Base-by-base conservation (phyloP, 2,888 invertebrate species). In the Sylvicola fuscatus region DNA sequence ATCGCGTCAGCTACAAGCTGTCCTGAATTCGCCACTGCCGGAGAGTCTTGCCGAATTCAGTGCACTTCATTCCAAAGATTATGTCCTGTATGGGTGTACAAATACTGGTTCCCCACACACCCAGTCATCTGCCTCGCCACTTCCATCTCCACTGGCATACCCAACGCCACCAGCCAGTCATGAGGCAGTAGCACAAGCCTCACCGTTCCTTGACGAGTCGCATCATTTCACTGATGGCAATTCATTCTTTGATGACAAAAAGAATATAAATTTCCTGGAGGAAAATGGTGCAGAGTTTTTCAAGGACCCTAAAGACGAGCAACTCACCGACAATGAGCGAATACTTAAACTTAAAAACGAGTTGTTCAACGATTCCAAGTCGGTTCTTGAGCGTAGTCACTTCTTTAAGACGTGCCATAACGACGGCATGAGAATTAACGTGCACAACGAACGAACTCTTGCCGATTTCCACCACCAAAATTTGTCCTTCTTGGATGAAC, bases 141-240 rank as follows among this genome's bases (percentile, higher is more conserved):
- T 73, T 40, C 71, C 72, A 42, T 73, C 73, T 17, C 75, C 75
- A 0, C 66, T 84, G 46, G 71, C 80, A 14, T 86, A 84, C 51
- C 84, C 86, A 3, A 86, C 86, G 7, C 86, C 86, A 14, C 84
- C 86, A 3, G 83, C 84, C 2, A 84, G 83, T 45, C 83, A 83
- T 46, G 84, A 83, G 59, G 81, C 81, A 14, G 50, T 56, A 16
- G 49, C 58, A 2, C 54, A 56, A 41, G 53, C 55, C n/a, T 58
- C 59, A 3, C 60, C 59, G 8, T 59, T 56, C 36, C 49, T 59
- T 3, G 58, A 59, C 38, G 59, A 59, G 37, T 52, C 51, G 3
- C 51, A 49, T 40, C 51, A 51, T 36, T 54, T 54, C 41, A 50
- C 51, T 27, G 59, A 57, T 34, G 49, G 48, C 14, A 53, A 53